Base-by-base conservation (phyloP, 2,797 vertebrate genomes). In the Acrossocheilus wenchowensis region DNA sequence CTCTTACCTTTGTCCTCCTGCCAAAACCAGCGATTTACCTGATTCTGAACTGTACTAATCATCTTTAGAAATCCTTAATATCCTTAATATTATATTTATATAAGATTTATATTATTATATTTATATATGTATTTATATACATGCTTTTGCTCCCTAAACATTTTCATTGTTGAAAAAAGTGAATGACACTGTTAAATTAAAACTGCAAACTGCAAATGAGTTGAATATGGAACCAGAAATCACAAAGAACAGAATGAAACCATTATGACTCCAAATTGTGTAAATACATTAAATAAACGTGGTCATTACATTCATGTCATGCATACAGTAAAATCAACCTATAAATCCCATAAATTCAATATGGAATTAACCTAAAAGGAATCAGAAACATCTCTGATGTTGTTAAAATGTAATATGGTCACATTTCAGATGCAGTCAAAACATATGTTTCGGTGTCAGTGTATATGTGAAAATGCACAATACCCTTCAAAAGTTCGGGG, bases 1-100 rank as follows among this genome's bases (percentile, higher is more conserved):
- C 45, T 17, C 48, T 88, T 43, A 50, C 54, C 0, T 23, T 73
- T 84, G 77, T 80, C 62, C 77, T 83, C 19, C 54, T 1, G 45
- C 41, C 78, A 75, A 50, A 34, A 10, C 30, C 15, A 36, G 19
- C 23, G 6, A 39, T 52, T 73, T 34, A 74, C 41, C 64, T 66
- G 34, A 80, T 54, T 54, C 26, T 30, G 21, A 6, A 74, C 12
- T 52, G 48, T 6, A 21, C 57, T 36, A 64, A 14, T 62, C 5
- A 64, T 64, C 2, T 14, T 30, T 30, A 30, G 11, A 64, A 64
- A 26, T 62, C 23, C 6, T 6, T 45, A 15, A 45, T n/a, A 26
- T 62, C 23, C 6, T 6, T 45, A 15, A 45, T n/a, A 45, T 72
- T 6, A 6, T 1, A n/a, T 45, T 26, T 15, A 62, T 26, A 62